Base-by-base conservation (phyloP, 2,797 vertebrate species). In the Rhynchotus rufescens region DNA sequence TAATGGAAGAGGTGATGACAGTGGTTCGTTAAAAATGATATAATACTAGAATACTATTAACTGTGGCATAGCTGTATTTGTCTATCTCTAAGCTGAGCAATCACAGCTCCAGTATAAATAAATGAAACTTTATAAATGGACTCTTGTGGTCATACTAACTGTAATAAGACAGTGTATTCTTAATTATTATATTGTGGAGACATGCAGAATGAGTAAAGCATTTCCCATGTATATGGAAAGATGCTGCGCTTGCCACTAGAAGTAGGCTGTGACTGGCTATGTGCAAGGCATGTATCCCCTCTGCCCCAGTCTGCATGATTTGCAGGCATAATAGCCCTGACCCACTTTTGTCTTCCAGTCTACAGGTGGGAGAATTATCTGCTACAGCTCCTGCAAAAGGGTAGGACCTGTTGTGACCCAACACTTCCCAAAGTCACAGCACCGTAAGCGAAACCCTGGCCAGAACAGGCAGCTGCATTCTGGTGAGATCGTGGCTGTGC, bases 101-200 rank as follows among this genome's bases (percentile, higher is more conserved):
- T 88, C 19, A 36, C 45, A 72, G 49, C 66, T 80, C 66, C 81
- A 73, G 34, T 62, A 62, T 80, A 91, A 95, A 85, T 49, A 87
- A 56, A 66, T 49, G 12, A 59, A 87, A 59, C 21, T 80, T 85
- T 78, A 68, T 60, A 80, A 87, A 73, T 75, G 14, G 47, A 42
- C 62, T 73, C 78, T 10, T 45, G 76, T 62, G 74, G 76, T 66
- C 66, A 56, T 12, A 19, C 10, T 62, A n/a, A 25, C 60, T 74
- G 25, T 62, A 84, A 13, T 56, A 74, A 80, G 59, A 54, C 16
- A 19, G 22, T 44, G 15, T 47, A 60, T 47, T 92, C 91, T 83
- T 85, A 80, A 75, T 88, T 91, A 47, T 62, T 69, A 28, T 9
- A 32, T 49, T 85, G 30, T 54, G 60, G 76, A 0, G 4, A 52